A percentile compares a stretch with the other conserved stretches of the same genome.
These are phyloP conservation scores for Anastatus disparis DNA, from an alignment of 1,140 invertebrate genomes.

Conservation along the genomic window DNA sequence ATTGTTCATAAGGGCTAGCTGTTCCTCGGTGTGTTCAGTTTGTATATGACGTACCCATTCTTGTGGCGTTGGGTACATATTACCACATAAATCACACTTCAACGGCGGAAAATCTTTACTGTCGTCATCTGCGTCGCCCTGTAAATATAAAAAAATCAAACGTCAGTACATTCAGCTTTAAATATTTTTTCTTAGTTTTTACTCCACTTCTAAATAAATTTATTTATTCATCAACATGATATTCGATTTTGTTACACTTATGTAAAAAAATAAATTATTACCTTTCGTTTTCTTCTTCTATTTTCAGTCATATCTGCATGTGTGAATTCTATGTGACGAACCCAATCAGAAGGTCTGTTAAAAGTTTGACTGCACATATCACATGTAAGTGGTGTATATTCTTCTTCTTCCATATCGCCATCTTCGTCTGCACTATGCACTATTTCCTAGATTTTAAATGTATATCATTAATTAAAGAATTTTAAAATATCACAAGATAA, in stretches of 20 bases:
- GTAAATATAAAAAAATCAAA: too few species aligned
- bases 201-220: too few species aligned
- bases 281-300: conserved; percentile 70
- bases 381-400: conserved; percentile 80
- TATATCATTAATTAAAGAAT: conserved; percentile 13
- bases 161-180: too few species aligned
- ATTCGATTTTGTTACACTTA: too few species aligned
- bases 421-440: conserved; percentile 65
- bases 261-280: too few species aligned
- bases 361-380: conserved; percentile 87
- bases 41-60: conserved; percentile 88
- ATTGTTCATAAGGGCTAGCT: conserved; percentile 83
- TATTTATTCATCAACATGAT: too few species aligned
- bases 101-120: conserved; percentile 75
- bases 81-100: conserved; percentile 82
- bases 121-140: conserved; percentile 75
- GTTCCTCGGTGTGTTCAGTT: conserved; percentile 83
- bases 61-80: conserved; percentile 82
- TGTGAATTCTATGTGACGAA: conserved; percentile 79
- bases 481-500: too few species aligned
- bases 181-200: too few species aligned
- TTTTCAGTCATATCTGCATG: conserved; percentile 74
- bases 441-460: conserved; percentile 59
- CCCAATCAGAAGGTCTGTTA: conserved; percentile 82
- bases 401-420: conserved; percentile 64